phyloP scores from a whole-genome alignment of 2,797 vertebrate genomes.

The Premnoplex brunnescens region DNA sequence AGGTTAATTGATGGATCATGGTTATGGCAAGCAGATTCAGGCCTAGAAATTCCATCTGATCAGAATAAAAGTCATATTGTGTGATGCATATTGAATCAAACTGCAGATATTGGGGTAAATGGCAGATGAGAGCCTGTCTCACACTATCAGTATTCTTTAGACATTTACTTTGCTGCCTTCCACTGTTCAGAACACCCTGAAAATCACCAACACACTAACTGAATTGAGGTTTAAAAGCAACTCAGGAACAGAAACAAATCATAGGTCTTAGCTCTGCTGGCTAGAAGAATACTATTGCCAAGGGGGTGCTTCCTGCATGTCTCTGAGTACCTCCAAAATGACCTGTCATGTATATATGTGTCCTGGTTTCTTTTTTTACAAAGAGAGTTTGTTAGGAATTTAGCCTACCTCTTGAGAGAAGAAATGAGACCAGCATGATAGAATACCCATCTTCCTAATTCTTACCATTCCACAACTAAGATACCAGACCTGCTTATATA shows the following conservation, averaged over 20 bases:
- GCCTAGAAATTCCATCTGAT: background rate
- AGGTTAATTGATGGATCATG: background rate
- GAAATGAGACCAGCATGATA: background rate
- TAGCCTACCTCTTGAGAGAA: background rate
- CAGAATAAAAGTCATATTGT: background rate
- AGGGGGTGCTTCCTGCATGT: background rate
- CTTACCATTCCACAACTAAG: slow-evolving; percentile 22
- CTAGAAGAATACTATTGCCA: background rate
- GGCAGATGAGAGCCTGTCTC: background rate
- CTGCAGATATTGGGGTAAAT: background rate
- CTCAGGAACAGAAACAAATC: background rate
- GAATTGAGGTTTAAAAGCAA: slow-evolving; percentile 25
- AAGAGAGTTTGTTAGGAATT: background rate
- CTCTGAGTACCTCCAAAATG: background rate
- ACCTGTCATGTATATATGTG: background rate
- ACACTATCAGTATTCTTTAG: background rate
- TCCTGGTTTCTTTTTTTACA: background rate
- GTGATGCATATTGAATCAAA: background rate
- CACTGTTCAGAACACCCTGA: slow-evolving; percentile 8
- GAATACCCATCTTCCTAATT: slow-evolving; percentile 20
- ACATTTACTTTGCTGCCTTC: background rate
- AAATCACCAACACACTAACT: background rate
- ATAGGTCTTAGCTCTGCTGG: background rate
- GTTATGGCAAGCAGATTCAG: background rate
- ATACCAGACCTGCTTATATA: slow-evolving; percentile 23